Base-by-base conservation (phyloP, 92 coral and sea anemone genomes). In the Ricordea florida region DNA sequence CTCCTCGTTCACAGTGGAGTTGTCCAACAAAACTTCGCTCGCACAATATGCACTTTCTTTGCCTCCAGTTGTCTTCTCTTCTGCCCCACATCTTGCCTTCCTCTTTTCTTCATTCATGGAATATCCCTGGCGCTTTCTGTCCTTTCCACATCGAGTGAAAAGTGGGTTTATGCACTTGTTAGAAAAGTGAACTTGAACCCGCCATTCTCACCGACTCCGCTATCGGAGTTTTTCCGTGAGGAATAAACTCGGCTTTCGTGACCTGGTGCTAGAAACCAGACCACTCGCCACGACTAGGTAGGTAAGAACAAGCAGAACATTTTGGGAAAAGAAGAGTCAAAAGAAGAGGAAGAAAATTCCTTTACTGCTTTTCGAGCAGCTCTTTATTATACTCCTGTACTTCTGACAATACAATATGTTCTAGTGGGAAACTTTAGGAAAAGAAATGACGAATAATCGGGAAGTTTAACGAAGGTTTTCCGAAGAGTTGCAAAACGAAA, bases 51-150 rank as follows among this genome's bases (percentile, higher is more conserved):
- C 63, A 5, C 70, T 42, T 16, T 53, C 56, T 63, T 75, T 66
- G 56, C 53, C 63, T 15, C 40, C 80, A 20, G 70, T 57, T 57
- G 22, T 23, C 17, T 48, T 62, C 60, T 73, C 56, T 64, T 46
- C 44, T 61, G 57, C 80, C 74, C 92, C 92, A 34, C 84, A 75
- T 58, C 62, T 77, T 34, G 45, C 42, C 52, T 44, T 81, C 38
- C 69, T 40, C 59, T 71, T 87, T 87, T 77, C 78, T 65, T 81
- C 88, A 74, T 80, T 87, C 92, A 87, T 87, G 84, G 80, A 61
- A 60, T 32, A 73, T 31, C 8, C 3, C 20, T 36, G 25, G 14
- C 27, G 16, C 49, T 73, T 58, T 60, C 57, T 73, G 44, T 32
- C 47, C 80, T 73, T 61, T 46, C 80, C 70, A 44, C 70, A 73